Percentiles rank a stretch among this genome's conserved stretches.
phyloP scores from a whole-genome alignment of 2,888 invertebrate species.

The Thecophora atra region DNA sequence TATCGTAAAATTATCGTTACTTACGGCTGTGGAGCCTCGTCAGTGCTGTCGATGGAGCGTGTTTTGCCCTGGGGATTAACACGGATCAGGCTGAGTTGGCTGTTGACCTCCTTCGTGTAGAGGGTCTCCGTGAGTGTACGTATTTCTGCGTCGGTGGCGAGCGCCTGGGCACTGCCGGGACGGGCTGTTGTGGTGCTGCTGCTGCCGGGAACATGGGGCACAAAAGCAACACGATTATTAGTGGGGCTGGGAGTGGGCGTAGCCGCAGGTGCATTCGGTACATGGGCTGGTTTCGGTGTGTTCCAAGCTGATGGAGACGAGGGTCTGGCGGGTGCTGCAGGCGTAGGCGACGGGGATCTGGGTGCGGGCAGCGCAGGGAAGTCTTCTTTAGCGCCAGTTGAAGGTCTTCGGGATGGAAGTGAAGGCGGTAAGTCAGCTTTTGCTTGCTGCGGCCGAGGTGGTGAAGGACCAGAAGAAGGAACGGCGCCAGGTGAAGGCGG shows the following conservation, averaged over 20 bases:
- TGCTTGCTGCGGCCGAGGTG: conserved; percentile 27
- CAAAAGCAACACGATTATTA: conserved; percentile 52
- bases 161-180: conserved; percentile 65
- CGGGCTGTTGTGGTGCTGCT: conserved; percentile 50
- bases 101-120: conserved; percentile 77
- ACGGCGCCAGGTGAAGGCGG: not conserved
- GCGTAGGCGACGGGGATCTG: conserved; percentile 43
- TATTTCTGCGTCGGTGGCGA: conserved; percentile 73
- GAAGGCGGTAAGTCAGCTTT: conserved; percentile 49
- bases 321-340: conserved; percentile 20
- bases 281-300: conserved; percentile 42
- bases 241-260: conserved; percentile 20
- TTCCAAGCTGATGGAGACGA: conserved; percentile 25
- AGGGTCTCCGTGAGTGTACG: conserved; percentile 77
- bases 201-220: conserved; percentile 51
- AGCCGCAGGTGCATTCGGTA: conserved; percentile 45
- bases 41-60: conserved; percentile 73
- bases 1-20: conserved; percentile 51
- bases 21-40: conserved; percentile 82
- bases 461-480: not conserved
- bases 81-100: conserved; percentile 75
- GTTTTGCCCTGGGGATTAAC: conserved; percentile 81
- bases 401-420: conserved; percentile 48
- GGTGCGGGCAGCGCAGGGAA: conserved; percentile 58
- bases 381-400: conserved; percentile 54